Conservation (phyloP, 1,140 invertebrate genomes). For the Drosophila pseudoananassae region DNA sequence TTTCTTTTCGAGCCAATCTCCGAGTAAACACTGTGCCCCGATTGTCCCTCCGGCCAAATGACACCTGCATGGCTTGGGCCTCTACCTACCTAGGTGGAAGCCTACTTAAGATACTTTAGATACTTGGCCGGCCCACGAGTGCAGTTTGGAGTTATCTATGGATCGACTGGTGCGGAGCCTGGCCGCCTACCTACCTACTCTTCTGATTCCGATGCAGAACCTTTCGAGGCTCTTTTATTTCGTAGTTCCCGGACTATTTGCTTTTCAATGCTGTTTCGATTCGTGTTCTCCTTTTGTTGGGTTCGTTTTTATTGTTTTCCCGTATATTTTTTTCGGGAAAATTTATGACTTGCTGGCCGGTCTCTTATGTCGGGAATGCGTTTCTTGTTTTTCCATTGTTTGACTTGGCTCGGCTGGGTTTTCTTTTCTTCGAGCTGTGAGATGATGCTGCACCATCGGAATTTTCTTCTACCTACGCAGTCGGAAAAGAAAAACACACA, state of each 20-base stretch:
- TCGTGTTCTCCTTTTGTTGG: slow-evolving; percentile 51
- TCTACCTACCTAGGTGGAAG: slow-evolving; percentile 22
- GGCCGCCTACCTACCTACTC: slow-evolving; percentile 40
- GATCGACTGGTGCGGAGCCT: slow-evolving; percentile 24
- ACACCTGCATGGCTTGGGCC: slow-evolving; percentile 38
- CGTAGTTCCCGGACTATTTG: slow-evolving; percentile 67
- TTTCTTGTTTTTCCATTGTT: slow-evolving; percentile 67
- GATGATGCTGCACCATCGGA: slow-evolving; percentile 40
- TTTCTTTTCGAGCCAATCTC: slow-evolving; percentile 14
- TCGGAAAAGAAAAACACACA: slow-evolving; percentile 22
- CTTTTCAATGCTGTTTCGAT: slow-evolving; percentile 65
- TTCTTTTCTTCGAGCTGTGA: slow-evolving; percentile 39
- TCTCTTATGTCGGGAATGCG: slow-evolving; percentile 71
- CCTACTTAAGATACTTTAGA: slow-evolving; percentile 56
- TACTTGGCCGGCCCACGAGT: slow-evolving; percentile 37
- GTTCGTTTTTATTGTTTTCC: slow-evolving; percentile 48
- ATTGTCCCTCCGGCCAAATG: slow-evolving; percentile 33
- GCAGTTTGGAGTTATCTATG: slow-evolving; percentile 36
- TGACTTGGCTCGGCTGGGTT: slow-evolving; percentile 32
- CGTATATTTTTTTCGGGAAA: slow-evolving; percentile 55
- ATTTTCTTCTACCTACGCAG: slow-evolving; percentile 54
- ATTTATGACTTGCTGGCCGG: slow-evolving; percentile 75
- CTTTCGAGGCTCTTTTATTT: slow-evolving; percentile 48
- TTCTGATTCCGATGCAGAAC: slow-evolving; percentile 38
- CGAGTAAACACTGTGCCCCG: slow-evolving; percentile 16